phyloP scores from a whole-genome alignment of 2,888 invertebrate species.

The Eugnorisma glareosa region DNA sequence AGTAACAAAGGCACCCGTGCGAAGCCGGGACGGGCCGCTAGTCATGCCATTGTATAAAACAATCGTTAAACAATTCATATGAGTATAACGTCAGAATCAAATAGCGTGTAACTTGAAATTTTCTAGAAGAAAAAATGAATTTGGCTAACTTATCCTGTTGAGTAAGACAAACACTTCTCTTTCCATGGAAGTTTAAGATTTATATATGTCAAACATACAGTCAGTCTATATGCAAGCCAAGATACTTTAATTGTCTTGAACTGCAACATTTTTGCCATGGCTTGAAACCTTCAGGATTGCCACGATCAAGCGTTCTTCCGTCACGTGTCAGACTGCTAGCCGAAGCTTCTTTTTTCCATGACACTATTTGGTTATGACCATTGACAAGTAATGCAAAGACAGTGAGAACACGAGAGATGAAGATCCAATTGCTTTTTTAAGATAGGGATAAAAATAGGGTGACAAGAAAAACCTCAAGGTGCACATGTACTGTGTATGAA shows the following conservation, averaged over 20 bases:
- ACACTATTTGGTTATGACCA: neutral
- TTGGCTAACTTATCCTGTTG: too few species aligned
- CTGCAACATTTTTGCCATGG: neutral
- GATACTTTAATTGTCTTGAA: neutral
- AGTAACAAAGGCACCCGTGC: too few species aligned
- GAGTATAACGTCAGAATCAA: neutral
- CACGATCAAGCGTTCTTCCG: too few species aligned
- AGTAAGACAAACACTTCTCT: too few species aligned
- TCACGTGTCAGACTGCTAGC: neutral
- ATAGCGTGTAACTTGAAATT: neutral
- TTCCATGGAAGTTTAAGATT: neutral
- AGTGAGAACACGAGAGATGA: neutral
- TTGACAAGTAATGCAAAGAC: neutral
- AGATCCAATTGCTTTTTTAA: neutral
- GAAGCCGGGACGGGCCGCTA: too few species aligned
- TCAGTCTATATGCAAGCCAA: neutral
- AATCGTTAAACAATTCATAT: neutral
- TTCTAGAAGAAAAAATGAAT: too few species aligned
- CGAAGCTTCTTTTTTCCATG: neutral
- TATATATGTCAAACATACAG: neutral
- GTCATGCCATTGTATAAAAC: neutral
- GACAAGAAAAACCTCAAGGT: constrained; percentile 22
- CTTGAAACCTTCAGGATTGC: neutral
- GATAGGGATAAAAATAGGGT: neutral
- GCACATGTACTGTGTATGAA: neutral